These are phyloP conservation scores for Melinopterus prodromus DNA, from an alignment of 2,888 invertebrate species.

Conservation along the genomic window DNA sequence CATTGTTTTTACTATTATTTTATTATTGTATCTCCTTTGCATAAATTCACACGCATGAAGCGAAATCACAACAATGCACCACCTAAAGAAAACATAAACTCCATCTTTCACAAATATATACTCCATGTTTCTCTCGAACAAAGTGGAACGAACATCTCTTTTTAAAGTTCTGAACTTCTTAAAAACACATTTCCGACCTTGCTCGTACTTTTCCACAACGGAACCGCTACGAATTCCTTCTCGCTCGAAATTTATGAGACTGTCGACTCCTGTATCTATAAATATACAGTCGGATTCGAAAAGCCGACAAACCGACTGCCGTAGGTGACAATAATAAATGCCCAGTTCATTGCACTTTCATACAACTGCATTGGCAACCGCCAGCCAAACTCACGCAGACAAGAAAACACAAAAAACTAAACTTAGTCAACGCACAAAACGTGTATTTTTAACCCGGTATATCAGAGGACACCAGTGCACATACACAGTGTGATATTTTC, in stretches of 20 bases:
- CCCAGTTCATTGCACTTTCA: constrained; percentile 4
- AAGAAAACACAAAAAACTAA: not conserved
- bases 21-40: too few relatives aligned
- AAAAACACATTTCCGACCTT: not conserved
- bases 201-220: not conserved
- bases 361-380: not conserved
- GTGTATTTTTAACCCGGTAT: not conserved
- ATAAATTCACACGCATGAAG: too few relatives aligned
- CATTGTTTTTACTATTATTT: too few relatives aligned
- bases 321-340: not conserved
- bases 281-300: not conserved
- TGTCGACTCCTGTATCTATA: not conserved
- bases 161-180: not conserved
- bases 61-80: too few relatives aligned
- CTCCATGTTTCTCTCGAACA: too few relatives aligned
- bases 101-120: too few relatives aligned
- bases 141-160: not conserved
- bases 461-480: too few relatives aligned
- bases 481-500: too few relatives aligned
- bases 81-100: too few relatives aligned
- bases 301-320: too few relatives aligned
- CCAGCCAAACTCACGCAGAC: not conserved
- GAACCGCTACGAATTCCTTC: not conserved
- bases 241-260: not conserved
- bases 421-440: not conserved